Base-by-base conservation (phyloP, 2,113 vertebrate genomes). In the Syrmaticus mikado region DNA sequence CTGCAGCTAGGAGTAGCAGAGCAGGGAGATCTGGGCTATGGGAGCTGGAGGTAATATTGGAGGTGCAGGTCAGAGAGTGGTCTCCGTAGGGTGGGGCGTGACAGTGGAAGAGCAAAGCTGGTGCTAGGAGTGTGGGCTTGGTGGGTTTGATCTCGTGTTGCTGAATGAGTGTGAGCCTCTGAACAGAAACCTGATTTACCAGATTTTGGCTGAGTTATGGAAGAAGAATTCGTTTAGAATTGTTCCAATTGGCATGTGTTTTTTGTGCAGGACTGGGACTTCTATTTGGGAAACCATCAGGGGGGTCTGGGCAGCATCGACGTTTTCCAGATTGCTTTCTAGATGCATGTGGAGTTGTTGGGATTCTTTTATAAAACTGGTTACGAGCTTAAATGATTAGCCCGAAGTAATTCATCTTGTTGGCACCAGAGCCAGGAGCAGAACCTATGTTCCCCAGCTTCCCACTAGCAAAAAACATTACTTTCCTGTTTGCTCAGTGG, bases 11-110 rank as follows among this genome's bases (percentile, higher is more conserved):
- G n/a, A 74, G 55, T 13, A 64, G 38, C 28, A 45, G 55, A 27
- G 15, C 25, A 53, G 45, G 28, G 80, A 43, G 11, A 65, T 32
- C 43, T 30, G 67, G 48, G 50, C 30, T 50, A 21, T 78, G 62
- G 36, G 58, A 61, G 22, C 28, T 30, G 25, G 36, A 74, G 57
- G 28, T 67, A 43, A 13, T 1, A 1, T 71, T 58, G 2, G 52
- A 61, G 11, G 11, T 2, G 2, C 12, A 0, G 15, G 11, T 19
- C 50, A 32, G 40, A 58, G 13, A 53, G 0, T 19, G 36, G 6
- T 72, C 15, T 82, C 62, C n/a, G 28, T 4, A 50, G 30, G n/a
- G 3, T 17, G 19, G 27, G 71, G 34, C 17, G n/a, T 21, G 52
- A 50, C 65, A 4, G 1, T 43, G 52, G 27, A 76, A 5, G 11